Percentiles rank a stretch among this genome's conserved stretches.
These are phyloP conservation scores for Stramonita haemastoma DNA, from an alignment of 2,888 invertebrate species.

Conservation along the genomic window DNA sequence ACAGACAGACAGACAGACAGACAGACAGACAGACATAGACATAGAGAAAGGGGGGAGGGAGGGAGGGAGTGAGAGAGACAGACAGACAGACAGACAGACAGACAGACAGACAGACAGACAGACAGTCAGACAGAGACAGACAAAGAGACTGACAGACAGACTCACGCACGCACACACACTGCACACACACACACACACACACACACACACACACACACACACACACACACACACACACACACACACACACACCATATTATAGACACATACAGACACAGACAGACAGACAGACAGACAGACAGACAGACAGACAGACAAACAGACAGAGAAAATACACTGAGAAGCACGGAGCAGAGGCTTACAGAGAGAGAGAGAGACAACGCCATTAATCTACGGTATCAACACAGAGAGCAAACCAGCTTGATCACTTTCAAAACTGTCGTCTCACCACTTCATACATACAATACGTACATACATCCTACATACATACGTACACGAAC, in stretches of 20 bases:
- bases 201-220: conserved; percentile 24
- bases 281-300: neutral
- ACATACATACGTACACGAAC: no score
- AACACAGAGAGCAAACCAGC: neutral
- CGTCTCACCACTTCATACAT: neutral
- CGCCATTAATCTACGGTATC: neutral
- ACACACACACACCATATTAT: neutral
- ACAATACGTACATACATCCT: neutral
- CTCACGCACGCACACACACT: neutral
- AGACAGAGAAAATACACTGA: no score
- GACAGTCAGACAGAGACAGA: neutral
- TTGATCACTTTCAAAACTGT: neutral
- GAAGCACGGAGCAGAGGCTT: no score
- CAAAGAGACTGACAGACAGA: neutral
- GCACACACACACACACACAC: conserved; percentile 20
- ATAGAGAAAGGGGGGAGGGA: no score
- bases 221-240: neutral
- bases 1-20: no score
- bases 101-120: neutral
- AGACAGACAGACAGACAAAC: neutral
- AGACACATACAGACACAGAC: neutral
- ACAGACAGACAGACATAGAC: no score
- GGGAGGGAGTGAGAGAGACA: no score
- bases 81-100: no score
- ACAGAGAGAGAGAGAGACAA: conserved; percentile 20